phyloP scores from a whole-genome alignment of 2,797 vertebrate genomes.

The Pagetopsis macropterus region DNA sequence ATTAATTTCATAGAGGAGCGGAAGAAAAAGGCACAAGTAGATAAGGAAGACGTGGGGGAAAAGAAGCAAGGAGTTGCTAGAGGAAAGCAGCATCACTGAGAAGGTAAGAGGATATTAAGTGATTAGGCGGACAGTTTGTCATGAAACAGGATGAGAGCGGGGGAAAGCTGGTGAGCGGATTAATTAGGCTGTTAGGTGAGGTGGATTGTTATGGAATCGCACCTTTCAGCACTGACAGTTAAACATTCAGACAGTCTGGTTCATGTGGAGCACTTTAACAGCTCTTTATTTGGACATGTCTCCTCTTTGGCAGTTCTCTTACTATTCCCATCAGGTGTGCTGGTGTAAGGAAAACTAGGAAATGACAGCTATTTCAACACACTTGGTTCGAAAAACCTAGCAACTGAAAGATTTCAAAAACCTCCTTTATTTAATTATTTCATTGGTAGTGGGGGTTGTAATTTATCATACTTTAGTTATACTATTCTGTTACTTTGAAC shows the following conservation, averaged over 20 bases:
- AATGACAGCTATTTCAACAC: neutral
- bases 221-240: constrained; percentile 53
- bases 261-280: constrained; percentile 27
- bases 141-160: constrained; percentile 26
- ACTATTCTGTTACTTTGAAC: neutral
- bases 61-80: constrained; percentile 55
- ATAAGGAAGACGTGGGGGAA: constrained; percentile 56
- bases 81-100: constrained; percentile 57
- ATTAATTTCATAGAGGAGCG: constrained; percentile 79
- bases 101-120: constrained; percentile 72
- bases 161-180: constrained; percentile 36
- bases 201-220: constrained; percentile 58
- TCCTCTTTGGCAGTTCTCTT: neutral
- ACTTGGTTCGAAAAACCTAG: neutral
- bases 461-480: neutral
- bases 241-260: constrained; percentile 27
- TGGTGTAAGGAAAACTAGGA: neutral
- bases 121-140: constrained; percentile 42
- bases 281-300: neutral
- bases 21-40: constrained; percentile 73
- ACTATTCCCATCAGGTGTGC: neutral
- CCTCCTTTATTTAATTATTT: neutral
- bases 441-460: neutral
- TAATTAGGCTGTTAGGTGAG: constrained; percentile 69
- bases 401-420: constrained; percentile 10